phyloP scores from a whole-genome alignment of 2,797 vertebrate genomes.

The Allochrocebus solatus region DNA sequence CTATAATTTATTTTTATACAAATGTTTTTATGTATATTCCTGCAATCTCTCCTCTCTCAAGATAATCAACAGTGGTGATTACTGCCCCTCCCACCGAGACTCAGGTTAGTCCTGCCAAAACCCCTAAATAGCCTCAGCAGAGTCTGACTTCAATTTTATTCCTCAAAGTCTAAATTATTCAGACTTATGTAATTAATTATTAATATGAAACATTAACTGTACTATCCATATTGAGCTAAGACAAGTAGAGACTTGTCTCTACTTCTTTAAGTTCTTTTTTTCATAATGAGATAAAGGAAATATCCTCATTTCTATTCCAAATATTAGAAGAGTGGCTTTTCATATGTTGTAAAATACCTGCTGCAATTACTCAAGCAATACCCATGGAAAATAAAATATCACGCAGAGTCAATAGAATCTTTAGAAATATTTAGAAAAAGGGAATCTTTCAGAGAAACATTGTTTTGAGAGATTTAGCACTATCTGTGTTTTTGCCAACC shows the following conservation, averaged over 20 bases:
- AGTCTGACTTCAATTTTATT: not conserved
- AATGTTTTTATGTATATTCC: not conserved
- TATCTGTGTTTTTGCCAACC: not conserved
- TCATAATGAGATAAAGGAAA: not conserved
- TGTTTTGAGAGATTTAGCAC: not conserved
- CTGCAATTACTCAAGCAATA: not conserved
- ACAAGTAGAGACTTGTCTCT: not conserved
- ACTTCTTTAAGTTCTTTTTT: not conserved
- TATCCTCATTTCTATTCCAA: not conserved
- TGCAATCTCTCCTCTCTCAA: not conserved
- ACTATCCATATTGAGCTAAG: not conserved
- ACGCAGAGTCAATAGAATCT: not conserved
- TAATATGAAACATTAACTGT: not conserved
- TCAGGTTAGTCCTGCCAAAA: not conserved
- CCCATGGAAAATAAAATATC: not conserved
- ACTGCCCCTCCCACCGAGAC: not conserved
- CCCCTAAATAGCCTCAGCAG: not conserved
- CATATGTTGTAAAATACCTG: not conserved
- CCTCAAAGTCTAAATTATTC: not conserved
- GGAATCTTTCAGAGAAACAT: not conserved
- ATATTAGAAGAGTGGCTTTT: not conserved
- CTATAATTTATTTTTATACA: not conserved
- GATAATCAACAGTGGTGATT: not conserved
- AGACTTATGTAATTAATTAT: not conserved
- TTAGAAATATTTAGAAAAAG: not conserved